Percentiles rank a stretch among this genome's conserved stretches.
These are phyloP conservation scores for Ophonus ardosiacus DNA, from an alignment of 2,888 invertebrate genomes.

Conservation along the genomic window DNA sequence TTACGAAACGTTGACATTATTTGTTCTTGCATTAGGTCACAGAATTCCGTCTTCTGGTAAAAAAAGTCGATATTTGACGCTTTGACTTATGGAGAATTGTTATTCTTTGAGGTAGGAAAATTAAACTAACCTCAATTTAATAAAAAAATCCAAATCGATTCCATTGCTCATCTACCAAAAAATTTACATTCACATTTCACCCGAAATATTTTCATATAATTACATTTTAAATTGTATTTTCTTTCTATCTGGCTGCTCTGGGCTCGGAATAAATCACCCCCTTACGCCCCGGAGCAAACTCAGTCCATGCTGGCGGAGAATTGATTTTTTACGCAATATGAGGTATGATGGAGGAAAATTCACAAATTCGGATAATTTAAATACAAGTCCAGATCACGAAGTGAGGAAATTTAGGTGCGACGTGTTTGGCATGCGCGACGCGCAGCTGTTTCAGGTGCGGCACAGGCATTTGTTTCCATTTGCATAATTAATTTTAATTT, in stretches of 20 bases:
- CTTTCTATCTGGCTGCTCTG: slow-evolving; percentile 20
- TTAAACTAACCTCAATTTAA: not conserved
- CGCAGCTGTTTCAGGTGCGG: slow-evolving; percentile 1
- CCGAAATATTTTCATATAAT: slow-evolving; percentile 51
- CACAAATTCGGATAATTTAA: slow-evolving; percentile 49
- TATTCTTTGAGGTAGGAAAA: not conserved
- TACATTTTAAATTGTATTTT: slow-evolving; percentile 57
- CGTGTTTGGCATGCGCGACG: slow-evolving; percentile 26
- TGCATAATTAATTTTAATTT: slow-evolving; percentile 49
- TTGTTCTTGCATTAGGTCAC: too few relatives aligned
- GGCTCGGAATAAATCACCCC: slow-evolving; percentile 30
- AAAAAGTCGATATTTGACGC: too few relatives aligned
- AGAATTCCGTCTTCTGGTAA: too few relatives aligned
- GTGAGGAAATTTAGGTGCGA: slow-evolving; percentile 30
- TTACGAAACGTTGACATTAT: too few relatives aligned
- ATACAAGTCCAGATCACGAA: slow-evolving; percentile 46
- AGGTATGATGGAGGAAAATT: slow-evolving; percentile 17
- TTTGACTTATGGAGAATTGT: too few relatives aligned
- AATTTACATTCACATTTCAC: slow-evolving; percentile 35
- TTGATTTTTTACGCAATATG: slow-evolving; percentile 47
- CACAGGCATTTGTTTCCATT: slow-evolving; percentile 17
- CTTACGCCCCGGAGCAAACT: not conserved
- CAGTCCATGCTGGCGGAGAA: not conserved
- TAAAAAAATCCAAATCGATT: slow-evolving; percentile 16
- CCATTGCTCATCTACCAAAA: slow-evolving; percentile 7